Base-by-base conservation (phyloP, 2,797 vertebrate genomes). In the Gymnoscopelus braueri region DNA sequence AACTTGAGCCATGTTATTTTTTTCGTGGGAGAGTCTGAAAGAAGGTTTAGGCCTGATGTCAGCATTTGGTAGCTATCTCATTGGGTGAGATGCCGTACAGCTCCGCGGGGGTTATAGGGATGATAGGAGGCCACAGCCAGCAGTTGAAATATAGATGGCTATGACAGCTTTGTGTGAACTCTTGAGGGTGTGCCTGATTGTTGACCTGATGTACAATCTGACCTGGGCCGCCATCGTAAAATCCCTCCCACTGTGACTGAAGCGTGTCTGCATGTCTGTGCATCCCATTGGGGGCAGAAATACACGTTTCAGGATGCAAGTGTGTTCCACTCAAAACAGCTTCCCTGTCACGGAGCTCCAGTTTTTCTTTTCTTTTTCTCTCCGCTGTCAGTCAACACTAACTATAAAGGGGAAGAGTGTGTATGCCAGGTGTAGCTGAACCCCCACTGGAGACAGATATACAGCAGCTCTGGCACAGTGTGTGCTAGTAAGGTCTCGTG, bases 401-500 rank as follows among this genome's bases (percentile, higher is more conserved):
- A 66, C 65, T 64, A 60, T 32, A 57, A 68, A 29, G 62, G n/a
- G 44, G 44, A 58, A 65, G 51, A 72, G 35, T 0, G 60, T 71
- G 58, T 73, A 1, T 19, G 53, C 69, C 85, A 84, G 78, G 76
- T 79, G 75, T 74, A 70, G 78, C 69, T 79, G 39, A 73, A 84
- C 84, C 77, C 76, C 80, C 85, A 68, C 60, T 10, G 14, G 80
- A 87, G 83, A 83, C 70, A 65, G 75, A 80, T 82, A 83, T 79
- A 75, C 79, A 77, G 71, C 69, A 77, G 52, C 80, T 79, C 77
- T 88, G 78, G 84, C 85, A 84, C 83, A 84, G 78, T 85, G 76
- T 75, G 71, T 75, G 79, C 81, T 91, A 19, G 86, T 80, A 87
- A 88, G 87, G 86, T 90, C 83, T 83, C 78, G 55, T 91, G 85